Base-by-base conservation (phyloP, 2,797 vertebrate species). In the Lepus townsendii region DNA sequence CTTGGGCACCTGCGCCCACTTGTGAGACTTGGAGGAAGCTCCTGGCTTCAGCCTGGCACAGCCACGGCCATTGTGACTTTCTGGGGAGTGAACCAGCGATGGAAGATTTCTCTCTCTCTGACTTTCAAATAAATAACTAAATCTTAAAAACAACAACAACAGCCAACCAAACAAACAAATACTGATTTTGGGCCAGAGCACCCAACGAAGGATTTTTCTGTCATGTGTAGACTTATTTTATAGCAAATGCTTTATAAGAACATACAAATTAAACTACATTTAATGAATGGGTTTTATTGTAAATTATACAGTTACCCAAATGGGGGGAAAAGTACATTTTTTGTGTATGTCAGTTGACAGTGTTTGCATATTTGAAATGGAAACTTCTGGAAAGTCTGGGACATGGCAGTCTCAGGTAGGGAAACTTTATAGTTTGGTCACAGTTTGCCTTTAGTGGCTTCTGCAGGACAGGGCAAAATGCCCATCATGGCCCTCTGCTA, bases 321-420 rank as follows among this genome's bases (percentile, higher is more conserved):
- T 90, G 42, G 13, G 30, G 2, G 3, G 4, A 57, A 66, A 83
- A 82, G 62, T 86, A 10, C 47, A 19, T 77, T 35, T 92, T 42
- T 69, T 65, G 9, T 66, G 30, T 52, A 30, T 50, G 26, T 89
- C 68, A 60, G 6, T 87, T 87, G 30, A 26, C 14, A 79, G 32
- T 77, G 73, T 91, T 63, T 89, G 78, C 95, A 63, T 83, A 68
- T 83, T 80, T 93, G 82, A 89, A 72, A 82, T 72, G 42, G 17
- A 71, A 88, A 63, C n/a, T 60, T 86, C 22, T 86, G 47, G 69
- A 89, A 88, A 73, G 72, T 73, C 17, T 38, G 27, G 38, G 42
- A 50, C 16, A 1, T 71, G 54, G 27, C 68, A 62, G 20, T 76
- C 17, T 92, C 38, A 65, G 62, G 30, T 35, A 47, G 32, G 78